Percentiles rank a stretch among this genome's conserved stretches.
These are phyloP conservation scores for Petaurus breviceps DNA, from an alignment of 2,113 vertebrate genomes.

Conservation along the genomic window DNA sequence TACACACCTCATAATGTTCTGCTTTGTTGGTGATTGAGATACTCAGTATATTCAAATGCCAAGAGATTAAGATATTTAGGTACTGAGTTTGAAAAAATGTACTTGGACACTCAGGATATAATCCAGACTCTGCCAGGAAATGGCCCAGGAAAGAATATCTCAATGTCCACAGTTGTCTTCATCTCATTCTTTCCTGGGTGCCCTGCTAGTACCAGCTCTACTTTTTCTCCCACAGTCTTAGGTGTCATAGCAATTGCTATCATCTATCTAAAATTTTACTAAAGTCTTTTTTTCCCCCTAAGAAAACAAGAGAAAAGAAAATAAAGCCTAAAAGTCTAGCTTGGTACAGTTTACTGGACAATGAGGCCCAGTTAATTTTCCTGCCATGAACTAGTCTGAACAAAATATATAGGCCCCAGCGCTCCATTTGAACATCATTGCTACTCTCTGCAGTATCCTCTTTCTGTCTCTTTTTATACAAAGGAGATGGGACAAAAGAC, in stretches of 20 bases:
- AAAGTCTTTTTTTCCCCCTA: background rate
- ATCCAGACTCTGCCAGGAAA: conserved; percentile 26
- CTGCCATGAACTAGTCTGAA: background rate
- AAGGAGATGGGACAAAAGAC: background rate
- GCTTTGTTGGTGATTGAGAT: conserved; percentile 26
- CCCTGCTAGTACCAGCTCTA: background rate
- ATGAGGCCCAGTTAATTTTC: background rate
- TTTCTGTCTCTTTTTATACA: background rate
- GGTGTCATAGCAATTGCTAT: background rate
- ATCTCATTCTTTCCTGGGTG: background rate
- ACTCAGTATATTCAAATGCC: background rate
- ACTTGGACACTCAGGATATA: conserved; percentile 40
- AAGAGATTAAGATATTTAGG: conserved; percentile 48
- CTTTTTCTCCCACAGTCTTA: background rate
- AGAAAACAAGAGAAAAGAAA: background rate
- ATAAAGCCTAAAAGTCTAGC: background rate
- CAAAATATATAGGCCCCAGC: background rate
- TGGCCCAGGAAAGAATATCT: background rate
- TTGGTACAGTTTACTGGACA: background rate
- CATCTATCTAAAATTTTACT: background rate
- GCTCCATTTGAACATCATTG: background rate
- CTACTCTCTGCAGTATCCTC: background rate
- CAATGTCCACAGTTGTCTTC: background rate
- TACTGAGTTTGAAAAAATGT: conserved; percentile 36
- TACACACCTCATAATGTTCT: conserved; percentile 16